Evolutionary conservation across 2,113 vertebrate genomes (phyloP), one percentile per base, ranked within the genome.

Genomic region (Paedocypris sp.): DNA sequence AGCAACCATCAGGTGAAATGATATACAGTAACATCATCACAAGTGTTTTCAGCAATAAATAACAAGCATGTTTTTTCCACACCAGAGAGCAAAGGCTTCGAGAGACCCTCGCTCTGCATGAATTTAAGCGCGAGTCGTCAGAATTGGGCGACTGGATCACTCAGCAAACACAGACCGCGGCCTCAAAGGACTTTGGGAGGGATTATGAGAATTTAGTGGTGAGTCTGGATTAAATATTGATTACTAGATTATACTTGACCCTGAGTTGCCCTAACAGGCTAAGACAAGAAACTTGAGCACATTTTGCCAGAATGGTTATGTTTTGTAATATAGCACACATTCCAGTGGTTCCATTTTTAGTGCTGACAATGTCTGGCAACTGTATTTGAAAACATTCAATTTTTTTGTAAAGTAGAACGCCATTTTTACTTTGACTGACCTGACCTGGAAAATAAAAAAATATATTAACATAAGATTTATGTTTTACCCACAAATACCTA

Each of bases 131-230:
- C 13, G 90, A 94, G 67, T 81, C 83, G 0, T 73, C 79, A 45
- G 89, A 90, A 38, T 64, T 93, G 11, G 82, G 80, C 58, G 82
- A 81, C 25, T 93, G 91, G 89, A 85, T 92, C 66, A 56, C 61
- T 47, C 78, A 81, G 62, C 84, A 89, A 76, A 84, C 72, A 42
- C 88, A 81, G 72, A 67, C 29, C 2, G 85, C 75, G 11, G 73
- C 79, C 29, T 86, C 85, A 49, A 76, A 83, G 74, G 85, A 85
- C 35, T 83, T 82, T 5, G 88, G 89, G 54, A 86, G 75, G 13
- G 77, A 90, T 78, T 81, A 86, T 13, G 82, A 88, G 5, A 83
- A 85, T 1, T 67, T 88, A 11, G 74, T 87, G 84, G 91, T 95
- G 51, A 85, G 83, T 15, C 2, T 29, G 13, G 2, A n/a, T n/a